Evolutionary conservation across 2,113 vertebrate species (phyloP), one percentile per base, ranked within the genome.

Genomic region (Festucalex cinctus): DNA sequence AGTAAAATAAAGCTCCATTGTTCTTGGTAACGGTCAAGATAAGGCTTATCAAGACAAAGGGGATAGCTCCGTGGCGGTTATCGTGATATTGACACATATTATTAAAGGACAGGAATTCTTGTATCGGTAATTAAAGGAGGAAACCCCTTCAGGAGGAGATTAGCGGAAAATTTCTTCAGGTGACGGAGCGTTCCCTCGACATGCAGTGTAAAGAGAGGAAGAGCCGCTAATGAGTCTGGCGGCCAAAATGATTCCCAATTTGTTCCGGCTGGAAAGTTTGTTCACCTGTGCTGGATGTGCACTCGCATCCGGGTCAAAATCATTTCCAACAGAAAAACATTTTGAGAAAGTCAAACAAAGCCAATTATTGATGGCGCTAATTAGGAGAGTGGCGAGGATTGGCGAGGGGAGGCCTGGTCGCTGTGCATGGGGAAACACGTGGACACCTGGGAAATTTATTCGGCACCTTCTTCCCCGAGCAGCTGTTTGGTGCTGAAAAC

Each of bases 361-460:
- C 61, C 57, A 74, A 75, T 53, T 24, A 58, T 0, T 9, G 49
- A 36, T 17, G 17, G 28, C 12, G 37, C 36, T 63, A 14, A 67
- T 39, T 72, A 62, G 62, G 66, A 39, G 35, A 28, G 49, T 7
- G 54, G 1, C 6, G 63, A 67, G 10, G 17, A 19, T 35, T 17
- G n/a, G 19, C 59, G 71, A 17, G 54, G 70, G 51, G 1, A 35
- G 54, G 14, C 2, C 28, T 68, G 76, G 76, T 79, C 36, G 39
- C 75, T 37, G 22, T 80, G 64, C 37, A 24, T 76, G 66, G 67
- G 74, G 66, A 75, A 70, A 83, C 70, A 80, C 62, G 61, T 67
- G 82, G 67, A 60, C 85, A 76, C 80, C 73, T 82, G 86, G 88
- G 83, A 86, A 86, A 86, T 83, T 71, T 76, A 78, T 65, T n/a